Base-by-base conservation (phyloP, 92 coral and sea anemone genomes). In the Zoanthus sansibaricus region DNA sequence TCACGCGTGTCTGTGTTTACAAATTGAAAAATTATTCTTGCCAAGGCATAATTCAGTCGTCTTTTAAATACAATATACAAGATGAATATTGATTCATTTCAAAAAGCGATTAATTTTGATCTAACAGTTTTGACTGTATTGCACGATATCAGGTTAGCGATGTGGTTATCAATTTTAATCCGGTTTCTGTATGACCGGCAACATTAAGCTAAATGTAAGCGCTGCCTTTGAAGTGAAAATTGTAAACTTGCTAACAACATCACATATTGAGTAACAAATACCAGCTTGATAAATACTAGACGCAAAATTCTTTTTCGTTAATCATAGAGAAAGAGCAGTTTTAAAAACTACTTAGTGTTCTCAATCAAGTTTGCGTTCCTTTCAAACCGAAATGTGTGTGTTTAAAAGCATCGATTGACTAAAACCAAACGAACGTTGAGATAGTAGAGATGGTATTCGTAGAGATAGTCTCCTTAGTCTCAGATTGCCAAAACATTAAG, bases 1-100 rank as follows among this genome's bases (percentile, higher is more conserved):
- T 86, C 20, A 62, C 59, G 79, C 82, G 70, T 64, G 74, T 46
- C 16, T 15, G 84, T 86, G 82, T 77, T 64, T 75, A 86, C 82
- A 70, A 79, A 79, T 33, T 33, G 72, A 87, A 55, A 87, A 54
- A n/a, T 45, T 21, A 44, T 13, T 10, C 30, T 72, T n/a, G 64
- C 84, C 45, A 62, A 62, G 3, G 17, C 33, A 52, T 54, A 45
- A 72, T 42, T 12, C 25, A 33, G 37, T 67, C 61, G 45, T 47
- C 74, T 30, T 59, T 37, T 37, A 37, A 10, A 46, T 7, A 46
- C 48, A 56, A 68, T 30, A 32, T 66, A 47, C 44, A 67, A 67
- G 7, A 44, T 31, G 44, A 32, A 67, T 80, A 46, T 80, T 66
- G 85, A 64, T 46, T 66, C 46, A 66, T 33, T 80, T 66, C 47